phyloP scores from a whole-genome alignment of 2,888 invertebrate genomes.

The Agrilus biguttatus region DNA sequence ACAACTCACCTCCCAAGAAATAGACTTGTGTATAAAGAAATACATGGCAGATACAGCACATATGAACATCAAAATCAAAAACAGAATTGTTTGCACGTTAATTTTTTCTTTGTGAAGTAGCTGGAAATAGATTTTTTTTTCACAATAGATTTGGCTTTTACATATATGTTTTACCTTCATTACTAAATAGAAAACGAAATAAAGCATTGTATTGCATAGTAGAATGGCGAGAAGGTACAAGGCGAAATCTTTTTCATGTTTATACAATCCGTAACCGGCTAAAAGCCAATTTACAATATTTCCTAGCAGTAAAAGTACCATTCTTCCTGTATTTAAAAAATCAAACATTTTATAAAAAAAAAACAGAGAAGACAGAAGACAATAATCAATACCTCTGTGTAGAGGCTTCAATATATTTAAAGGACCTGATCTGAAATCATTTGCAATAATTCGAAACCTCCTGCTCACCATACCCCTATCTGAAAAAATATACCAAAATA shows the following conservation, averaged over 20 bases:
- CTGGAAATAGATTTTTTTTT: constrained; percentile 22
- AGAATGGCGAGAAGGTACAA: constrained; percentile 65
- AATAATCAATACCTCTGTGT: constrained; percentile 22
- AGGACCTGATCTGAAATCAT: constrained; percentile 31
- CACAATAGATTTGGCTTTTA: neutral
- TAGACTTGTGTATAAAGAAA: constrained; percentile 58
- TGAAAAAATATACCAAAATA: constrained; percentile 12
- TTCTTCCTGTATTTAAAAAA: constrained; percentile 28
- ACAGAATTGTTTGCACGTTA: constrained; percentile 43
- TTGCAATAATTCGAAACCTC: constrained; percentile 18
- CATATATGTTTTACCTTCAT: constrained; percentile 54
- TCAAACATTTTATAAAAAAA: neutral
- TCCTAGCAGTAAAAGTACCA: constrained; percentile 42
- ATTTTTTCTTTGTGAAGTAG: constrained; percentile 50
- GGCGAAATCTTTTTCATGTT: constrained; percentile 59
- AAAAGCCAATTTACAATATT: constrained; percentile 50
- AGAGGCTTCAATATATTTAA: constrained; percentile 29
- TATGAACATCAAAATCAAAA: constrained; percentile 45
- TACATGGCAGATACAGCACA: constrained; percentile 56
- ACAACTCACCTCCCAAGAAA: constrained; percentile 47
- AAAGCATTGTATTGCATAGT: constrained; percentile 69
- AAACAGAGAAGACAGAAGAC: neutral
- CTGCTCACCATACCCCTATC: constrained; percentile 19
- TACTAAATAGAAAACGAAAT: constrained; percentile 63
- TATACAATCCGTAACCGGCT: constrained; percentile 47